Conservation (phyloP, 2,113 vertebrate species). For the Xyrauchen texanus region DNA sequence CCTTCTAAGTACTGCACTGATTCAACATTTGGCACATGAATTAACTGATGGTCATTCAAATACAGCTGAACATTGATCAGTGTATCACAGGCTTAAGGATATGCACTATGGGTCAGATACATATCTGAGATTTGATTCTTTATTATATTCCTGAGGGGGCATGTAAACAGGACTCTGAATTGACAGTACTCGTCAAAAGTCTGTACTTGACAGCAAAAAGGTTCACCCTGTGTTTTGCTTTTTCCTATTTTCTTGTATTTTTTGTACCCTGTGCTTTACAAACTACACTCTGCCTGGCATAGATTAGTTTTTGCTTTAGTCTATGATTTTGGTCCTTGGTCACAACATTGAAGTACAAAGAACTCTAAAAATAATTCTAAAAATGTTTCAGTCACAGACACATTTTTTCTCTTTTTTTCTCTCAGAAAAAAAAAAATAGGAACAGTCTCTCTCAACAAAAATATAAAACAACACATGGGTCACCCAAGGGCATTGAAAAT, state of each 20-base stretch:
- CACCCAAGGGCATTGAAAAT: conserved; percentile 65
- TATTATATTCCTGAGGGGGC: conserved; percentile 75
- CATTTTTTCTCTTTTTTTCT: conserved; percentile 62
- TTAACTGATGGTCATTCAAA: conserved; percentile 70
- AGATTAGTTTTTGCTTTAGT: conserved; percentile 74
- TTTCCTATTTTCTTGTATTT: too few species aligned
- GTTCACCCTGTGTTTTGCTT: conserved; percentile 64
- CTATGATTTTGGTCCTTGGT: conserved; percentile 80
- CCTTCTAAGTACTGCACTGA: conserved; percentile 69
- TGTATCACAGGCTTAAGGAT: conserved; percentile 66
- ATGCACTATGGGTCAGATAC: conserved; percentile 10
- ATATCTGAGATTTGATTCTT: conserved; percentile 2
- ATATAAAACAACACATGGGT: conserved; percentile 65
- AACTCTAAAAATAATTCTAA: conserved; percentile 79
- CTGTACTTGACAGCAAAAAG: conserved; percentile 65
- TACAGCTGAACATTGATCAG: conserved; percentile 45
- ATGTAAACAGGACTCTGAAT: conserved; percentile 76
- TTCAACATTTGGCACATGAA: conserved; percentile 70
- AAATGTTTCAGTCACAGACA: conserved; percentile 76
- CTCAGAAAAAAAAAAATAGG: conserved; percentile 67
- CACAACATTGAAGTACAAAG: conserved; percentile 78
- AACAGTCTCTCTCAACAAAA: conserved; percentile 79
- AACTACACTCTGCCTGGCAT: conserved; percentile 71
- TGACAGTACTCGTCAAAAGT: background rate
- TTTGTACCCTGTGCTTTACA: conserved; percentile 74